Conservation (phyloP, 2,797 vertebrate species). For the Steatocranus sp. region DNA sequence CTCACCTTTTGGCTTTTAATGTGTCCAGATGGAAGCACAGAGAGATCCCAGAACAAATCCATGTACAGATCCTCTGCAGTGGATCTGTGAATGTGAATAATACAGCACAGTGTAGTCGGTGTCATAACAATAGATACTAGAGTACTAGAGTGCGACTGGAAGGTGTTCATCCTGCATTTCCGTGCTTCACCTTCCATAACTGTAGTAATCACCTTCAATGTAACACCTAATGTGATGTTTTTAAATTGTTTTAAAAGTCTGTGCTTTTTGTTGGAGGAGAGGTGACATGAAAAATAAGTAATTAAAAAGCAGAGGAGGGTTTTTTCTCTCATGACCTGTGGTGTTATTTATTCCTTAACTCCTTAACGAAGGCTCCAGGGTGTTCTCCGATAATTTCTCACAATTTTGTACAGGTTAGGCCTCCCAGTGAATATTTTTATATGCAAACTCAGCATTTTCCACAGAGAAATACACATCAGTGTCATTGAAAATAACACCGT, state of each 20-base stretch:
- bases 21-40: not conserved
- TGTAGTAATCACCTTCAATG: not conserved
- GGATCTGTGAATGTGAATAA: not conserved
- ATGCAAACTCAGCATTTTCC: not conserved
- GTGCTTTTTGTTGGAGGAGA: not conserved
- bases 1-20: not conserved
- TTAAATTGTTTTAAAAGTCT: not conserved
- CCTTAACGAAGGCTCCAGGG: not conserved
- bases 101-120: rapidly evolving
- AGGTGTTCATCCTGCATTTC: not conserved
- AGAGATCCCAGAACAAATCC: not conserved
- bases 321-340: not conserved
- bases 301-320: not conserved
- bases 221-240: not conserved
- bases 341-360: not conserved
- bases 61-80: not conserved
- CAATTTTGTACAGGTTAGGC: not conserved
- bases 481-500: not conserved
- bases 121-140: not conserved
- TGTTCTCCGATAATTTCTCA: not conserved
- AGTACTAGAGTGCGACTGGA: not conserved
- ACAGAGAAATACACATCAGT: not conserved
- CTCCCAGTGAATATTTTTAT: not conserved
- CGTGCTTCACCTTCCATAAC: not conserved
- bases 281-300: not conserved